Percentiles rank a stretch among this genome's conserved stretches.
phyloP scores from a whole-genome alignment of 2,888 invertebrate genomes.

The Campaea margaritaria region DNA sequence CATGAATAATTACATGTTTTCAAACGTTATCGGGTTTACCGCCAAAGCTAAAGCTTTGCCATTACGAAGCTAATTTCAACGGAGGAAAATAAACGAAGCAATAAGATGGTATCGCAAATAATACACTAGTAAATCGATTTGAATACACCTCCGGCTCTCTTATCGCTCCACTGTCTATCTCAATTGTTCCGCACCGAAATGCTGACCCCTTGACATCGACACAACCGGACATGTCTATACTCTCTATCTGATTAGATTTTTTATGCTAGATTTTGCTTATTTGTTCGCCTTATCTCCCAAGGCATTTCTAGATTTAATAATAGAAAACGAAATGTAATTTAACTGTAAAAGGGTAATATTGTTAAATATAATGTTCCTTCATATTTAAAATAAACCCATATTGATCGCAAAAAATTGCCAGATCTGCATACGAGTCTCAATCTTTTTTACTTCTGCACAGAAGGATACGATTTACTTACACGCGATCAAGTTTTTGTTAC shows the following conservation, averaged over 20 bases:
- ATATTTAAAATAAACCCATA: background rate
- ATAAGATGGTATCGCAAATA: constrained; percentile 38
- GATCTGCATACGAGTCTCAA: background rate
- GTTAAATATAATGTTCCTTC: background rate
- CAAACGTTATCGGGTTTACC: constrained; percentile 9
- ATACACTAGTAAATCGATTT: constrained; percentile 40
- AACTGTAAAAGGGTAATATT: background rate
- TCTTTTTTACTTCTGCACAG: constrained; percentile 1
- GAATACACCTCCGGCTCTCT: constrained; percentile 42
- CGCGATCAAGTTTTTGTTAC: constrained; percentile 20
- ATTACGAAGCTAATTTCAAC: constrained; percentile 30
- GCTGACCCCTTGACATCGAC: constrained; percentile 47
- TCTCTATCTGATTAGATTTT: constrained; percentile 32
- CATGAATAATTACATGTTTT: background rate
- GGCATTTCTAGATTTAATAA: constrained; percentile 4
- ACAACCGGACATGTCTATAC: constrained; percentile 33
- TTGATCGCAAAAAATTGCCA: background rate
- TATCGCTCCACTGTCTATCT: constrained; percentile 53
- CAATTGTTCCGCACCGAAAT: constrained; percentile 46
- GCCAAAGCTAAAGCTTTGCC: constrained; percentile 11
- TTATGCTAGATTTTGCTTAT: constrained; percentile 9
- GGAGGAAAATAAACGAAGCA: constrained; percentile 26
- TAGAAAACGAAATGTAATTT: constrained; percentile 1
- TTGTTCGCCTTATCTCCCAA: constrained; percentile 5
- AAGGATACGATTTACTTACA: constrained; percentile 2